Conservation (phyloP, 2,797 vertebrate species). For the Liparis tanakae region DNA sequence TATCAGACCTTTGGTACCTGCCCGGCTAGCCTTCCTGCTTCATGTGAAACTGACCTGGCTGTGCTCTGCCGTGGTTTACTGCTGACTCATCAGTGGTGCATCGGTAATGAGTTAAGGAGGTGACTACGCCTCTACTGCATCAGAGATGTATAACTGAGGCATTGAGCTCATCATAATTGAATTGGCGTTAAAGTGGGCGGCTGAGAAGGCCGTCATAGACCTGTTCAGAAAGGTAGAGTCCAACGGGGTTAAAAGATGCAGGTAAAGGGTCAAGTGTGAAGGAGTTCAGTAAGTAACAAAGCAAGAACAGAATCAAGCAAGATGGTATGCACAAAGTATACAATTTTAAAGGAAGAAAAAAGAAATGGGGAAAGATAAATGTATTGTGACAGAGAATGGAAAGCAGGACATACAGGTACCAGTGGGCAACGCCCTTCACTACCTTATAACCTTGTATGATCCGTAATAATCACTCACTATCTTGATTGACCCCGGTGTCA, state of each 20-base stretch:
- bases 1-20: conserved; percentile 45
- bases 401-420: conserved; percentile 5
- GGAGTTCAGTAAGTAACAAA: conserved; percentile 1
- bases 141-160: conserved; percentile 64
- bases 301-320: conserved; percentile 6
- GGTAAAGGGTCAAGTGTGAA: background rate
- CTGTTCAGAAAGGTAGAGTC: conserved; percentile 36
- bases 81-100: conserved; percentile 67
- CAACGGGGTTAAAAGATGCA: conserved; percentile 38
- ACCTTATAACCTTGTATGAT: conserved; percentile 23
- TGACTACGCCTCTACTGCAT: conserved; percentile 53
- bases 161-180: conserved; percentile 69
- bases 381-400: background rate
- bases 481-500: conserved; percentile 33
- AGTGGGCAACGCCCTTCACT: background rate
- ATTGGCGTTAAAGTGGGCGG: conserved; percentile 59
- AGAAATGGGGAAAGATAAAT: background rate
- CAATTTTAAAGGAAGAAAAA: background rate
- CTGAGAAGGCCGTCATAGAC: conserved; percentile 70
- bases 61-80: conserved; percentile 45
- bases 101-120: conserved; percentile 64
- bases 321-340: background rate
- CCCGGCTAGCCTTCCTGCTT: conserved; percentile 26
- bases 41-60: conserved; percentile 61
- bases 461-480: conserved; percentile 35